These are phyloP conservation scores for Amiota mariae DNA, from an alignment of 2,888 invertebrate species.

Conservation along the genomic window DNA sequence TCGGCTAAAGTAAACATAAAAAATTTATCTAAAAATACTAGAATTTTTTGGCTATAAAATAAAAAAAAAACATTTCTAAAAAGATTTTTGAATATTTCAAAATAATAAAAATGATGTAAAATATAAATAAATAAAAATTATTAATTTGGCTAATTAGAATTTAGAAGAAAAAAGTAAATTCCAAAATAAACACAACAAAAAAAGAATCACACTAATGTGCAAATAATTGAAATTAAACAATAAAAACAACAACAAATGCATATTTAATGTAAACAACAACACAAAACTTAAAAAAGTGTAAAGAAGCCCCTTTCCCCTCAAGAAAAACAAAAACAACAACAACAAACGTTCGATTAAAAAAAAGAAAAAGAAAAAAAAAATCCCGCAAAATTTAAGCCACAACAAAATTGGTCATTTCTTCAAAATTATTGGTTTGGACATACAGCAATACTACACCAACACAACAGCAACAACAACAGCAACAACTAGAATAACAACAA, in stretches of 20 bases:
- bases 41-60: background rate
- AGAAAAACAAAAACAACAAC: conserved; percentile 43
- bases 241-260: conserved; percentile 34
- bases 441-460: conserved; percentile 69
- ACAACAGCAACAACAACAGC: conserved; percentile 51
- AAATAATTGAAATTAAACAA: conserved; percentile 41
- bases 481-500: conserved; percentile 42
- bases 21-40: background rate
- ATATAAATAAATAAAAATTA: conserved; percentile 39
- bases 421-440: conserved; percentile 74
- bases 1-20: background rate
- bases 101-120: conserved; percentile 33
- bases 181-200: conserved; percentile 17
- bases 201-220: conserved; percentile 41
- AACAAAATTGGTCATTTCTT: conserved; percentile 70
- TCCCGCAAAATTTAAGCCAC: conserved; percentile 67
- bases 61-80: background rate
- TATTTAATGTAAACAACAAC: conserved; percentile 22
- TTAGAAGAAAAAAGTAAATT: conserved; percentile 30
- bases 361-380: conserved; percentile 43
- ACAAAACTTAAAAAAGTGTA: conserved; percentile 44
- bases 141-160: conserved; percentile 54
- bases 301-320: conserved; percentile 16
- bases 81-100: background rate
- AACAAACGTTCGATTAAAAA: conserved; percentile 32